Percentiles rank a stretch among this genome's conserved stretches.
These are phyloP conservation scores for Cataglyphis cursor DNA, from an alignment of 2,888 invertebrate species.

Conservation along the genomic window DNA sequence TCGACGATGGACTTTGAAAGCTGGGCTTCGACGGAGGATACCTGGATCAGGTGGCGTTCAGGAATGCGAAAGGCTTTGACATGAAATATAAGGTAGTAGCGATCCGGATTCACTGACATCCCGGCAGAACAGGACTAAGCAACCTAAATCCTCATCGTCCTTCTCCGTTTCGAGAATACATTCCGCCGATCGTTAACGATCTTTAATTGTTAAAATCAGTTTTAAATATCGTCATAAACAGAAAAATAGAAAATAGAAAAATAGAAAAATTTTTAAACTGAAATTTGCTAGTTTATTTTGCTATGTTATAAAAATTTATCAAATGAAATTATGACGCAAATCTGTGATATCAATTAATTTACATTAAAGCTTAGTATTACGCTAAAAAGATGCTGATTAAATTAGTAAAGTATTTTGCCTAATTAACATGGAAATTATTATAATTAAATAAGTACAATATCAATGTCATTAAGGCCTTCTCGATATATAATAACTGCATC, in stretches of 20 bases:
- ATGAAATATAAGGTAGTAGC: slow-evolving; percentile 74
- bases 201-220: slow-evolving; percentile 39
- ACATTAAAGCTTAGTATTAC: neutral
- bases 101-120: slow-evolving; percentile 70
- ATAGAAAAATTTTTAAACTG: neutral
- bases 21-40: slow-evolving; percentile 51
- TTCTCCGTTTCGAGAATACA: slow-evolving; percentile 64
- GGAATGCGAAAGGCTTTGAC: slow-evolving; percentile 78
- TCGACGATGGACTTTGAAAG: slow-evolving; percentile 46
- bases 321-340: neutral
- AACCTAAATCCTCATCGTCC: slow-evolving; percentile 51
- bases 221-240: slow-evolving; percentile 6
- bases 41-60: slow-evolving; percentile 79
- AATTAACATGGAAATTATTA: neutral
- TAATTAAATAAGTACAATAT: neutral
- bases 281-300: slow-evolving; percentile 5
- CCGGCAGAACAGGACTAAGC: slow-evolving; percentile 52
- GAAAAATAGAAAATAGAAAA: too few relatives aligned
- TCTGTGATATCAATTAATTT: neutral
- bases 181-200: slow-evolving; percentile 46
- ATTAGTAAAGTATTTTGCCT: neutral
- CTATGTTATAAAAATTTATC: neutral
- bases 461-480: neutral
- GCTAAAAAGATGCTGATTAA: neutral
- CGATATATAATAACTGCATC: neutral